Conservation (phyloP, 2,113 vertebrate species). For the Vombatus ursinus region DNA sequence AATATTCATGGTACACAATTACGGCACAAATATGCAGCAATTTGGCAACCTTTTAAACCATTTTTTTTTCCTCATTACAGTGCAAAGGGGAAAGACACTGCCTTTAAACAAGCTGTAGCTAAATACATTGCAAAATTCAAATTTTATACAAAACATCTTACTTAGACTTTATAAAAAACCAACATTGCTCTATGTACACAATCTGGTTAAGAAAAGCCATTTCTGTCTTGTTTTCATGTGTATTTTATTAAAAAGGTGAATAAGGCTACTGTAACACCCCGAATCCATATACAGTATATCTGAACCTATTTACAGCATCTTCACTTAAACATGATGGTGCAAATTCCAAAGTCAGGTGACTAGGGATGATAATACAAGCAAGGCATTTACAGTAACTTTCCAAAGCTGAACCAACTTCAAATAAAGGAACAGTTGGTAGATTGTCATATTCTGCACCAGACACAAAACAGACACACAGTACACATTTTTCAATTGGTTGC, state of each 20-base stretch:
- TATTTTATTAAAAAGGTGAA: slow-evolving; percentile 94
- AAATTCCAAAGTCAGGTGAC: slow-evolving; percentile 94
- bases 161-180: slow-evolving; percentile 98
- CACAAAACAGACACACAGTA: slow-evolving; percentile 92
- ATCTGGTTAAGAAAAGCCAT: slow-evolving; percentile 97
- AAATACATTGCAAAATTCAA: slow-evolving; percentile 99
- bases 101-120: slow-evolving; percentile 99
- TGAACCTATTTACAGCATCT: slow-evolving; percentile 99
- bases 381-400: slow-evolving; percentile 98
- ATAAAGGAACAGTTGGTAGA: slow-evolving; percentile 95
- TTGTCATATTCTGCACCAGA: slow-evolving; percentile 98
- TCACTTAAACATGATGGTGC: slow-evolving; percentile 96
- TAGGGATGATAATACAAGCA: slow-evolving; percentile 95
- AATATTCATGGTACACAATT: slow-evolving; percentile 99
- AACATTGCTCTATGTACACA: slow-evolving; percentile 92
- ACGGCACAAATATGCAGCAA: slow-evolving; percentile 99
- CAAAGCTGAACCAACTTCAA: slow-evolving; percentile 90
- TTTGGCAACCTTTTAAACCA: slow-evolving; percentile 98
- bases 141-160: slow-evolving; percentile 99
- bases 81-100: slow-evolving; percentile 95
- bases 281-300: slow-evolving; percentile 98
- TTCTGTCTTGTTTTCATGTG: slow-evolving; percentile 88
- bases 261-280: slow-evolving; percentile 99
- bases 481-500: slow-evolving; percentile 81
- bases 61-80: slow-evolving; percentile 93